Evolutionary conservation across 2,113 vertebrate genomes (phyloP).

Genomic region (Apodemus sylvaticus): DNA sequence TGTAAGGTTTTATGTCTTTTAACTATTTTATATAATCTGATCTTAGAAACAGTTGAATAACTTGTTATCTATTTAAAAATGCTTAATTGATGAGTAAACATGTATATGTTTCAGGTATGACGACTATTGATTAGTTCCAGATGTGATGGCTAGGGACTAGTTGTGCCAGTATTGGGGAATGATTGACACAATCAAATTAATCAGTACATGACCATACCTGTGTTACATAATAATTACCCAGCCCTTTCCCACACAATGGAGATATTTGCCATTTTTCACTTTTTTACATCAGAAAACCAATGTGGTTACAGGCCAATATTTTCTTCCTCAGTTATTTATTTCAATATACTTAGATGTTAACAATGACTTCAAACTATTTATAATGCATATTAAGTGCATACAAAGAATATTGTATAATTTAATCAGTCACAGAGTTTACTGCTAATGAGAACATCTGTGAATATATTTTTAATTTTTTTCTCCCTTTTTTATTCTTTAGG

Average conservation of each 20-base stretch:
- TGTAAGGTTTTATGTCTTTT: conserved; percentile 35
- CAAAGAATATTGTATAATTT: background rate
- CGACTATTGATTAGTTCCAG: background rate
- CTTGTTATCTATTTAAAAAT: background rate
- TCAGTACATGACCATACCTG: no score
- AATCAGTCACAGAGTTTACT: background rate
- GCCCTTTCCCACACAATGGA: background rate
- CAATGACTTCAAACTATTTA: conserved; percentile 4
- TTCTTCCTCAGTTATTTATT: background rate
- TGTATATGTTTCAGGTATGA: background rate
- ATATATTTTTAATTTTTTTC: background rate
- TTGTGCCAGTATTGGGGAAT: background rate
- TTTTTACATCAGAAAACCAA: background rate
- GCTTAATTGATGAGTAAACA: background rate
- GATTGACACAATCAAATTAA: background rate
- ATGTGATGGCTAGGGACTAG: background rate
- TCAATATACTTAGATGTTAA: background rate
- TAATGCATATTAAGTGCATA: background rate
- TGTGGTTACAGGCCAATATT: background rate
- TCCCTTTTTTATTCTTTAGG: conserved; percentile 75
- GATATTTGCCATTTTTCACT: background rate
- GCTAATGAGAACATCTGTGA: background rate
- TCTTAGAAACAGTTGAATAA: background rate
- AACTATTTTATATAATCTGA: background rate
- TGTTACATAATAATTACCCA: background rate